Conservation (phyloP, 2,888 invertebrate species). For the Drosophila merina region DNA sequence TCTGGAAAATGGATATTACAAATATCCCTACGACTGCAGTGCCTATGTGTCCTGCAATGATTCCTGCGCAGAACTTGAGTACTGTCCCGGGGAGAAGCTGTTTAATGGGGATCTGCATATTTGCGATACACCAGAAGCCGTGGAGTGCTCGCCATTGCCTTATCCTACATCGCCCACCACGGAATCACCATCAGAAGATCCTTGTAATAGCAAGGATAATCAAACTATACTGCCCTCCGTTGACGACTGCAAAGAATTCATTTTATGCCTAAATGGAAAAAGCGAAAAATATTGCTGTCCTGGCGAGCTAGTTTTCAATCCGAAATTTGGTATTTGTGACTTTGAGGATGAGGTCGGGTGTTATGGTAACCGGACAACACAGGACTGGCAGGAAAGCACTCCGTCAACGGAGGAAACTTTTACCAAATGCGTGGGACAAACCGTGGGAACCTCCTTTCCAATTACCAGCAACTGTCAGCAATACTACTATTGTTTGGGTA, state of each 20-base stretch:
- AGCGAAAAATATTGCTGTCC: constrained; percentile 44
- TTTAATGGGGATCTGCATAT: constrained; percentile 56
- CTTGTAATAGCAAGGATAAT: constrained; percentile 36
- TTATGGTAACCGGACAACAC: constrained; percentile 13
- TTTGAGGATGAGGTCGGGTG: constrained; percentile 53
- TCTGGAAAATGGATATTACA: constrained; percentile 34
- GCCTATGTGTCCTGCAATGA: constrained; percentile 56
- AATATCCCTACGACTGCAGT: constrained; percentile 55
- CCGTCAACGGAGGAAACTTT: background rate
- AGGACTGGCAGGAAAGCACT: background rate
- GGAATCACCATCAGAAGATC: constrained; percentile 1
- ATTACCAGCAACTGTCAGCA: constrained; percentile 20
- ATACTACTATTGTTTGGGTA: constrained; percentile 40
- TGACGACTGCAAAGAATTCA: constrained; percentile 56
- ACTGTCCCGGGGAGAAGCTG: constrained; percentile 48
- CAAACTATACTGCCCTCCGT: constrained; percentile 49
- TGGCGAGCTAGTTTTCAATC: constrained; percentile 51
- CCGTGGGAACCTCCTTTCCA: constrained; percentile 16
- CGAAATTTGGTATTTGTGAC: constrained; percentile 56
- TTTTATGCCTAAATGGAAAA: constrained; percentile 50
- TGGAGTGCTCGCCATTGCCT: constrained; percentile 36
- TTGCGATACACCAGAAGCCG: constrained; percentile 66
- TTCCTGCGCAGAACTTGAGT: constrained; percentile 41
- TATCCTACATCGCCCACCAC: constrained; percentile 1
- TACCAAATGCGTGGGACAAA: constrained; percentile 12